Conservation (phyloP, 92 coral and sea anemone species). For the Bergia puertoricense region DNA sequence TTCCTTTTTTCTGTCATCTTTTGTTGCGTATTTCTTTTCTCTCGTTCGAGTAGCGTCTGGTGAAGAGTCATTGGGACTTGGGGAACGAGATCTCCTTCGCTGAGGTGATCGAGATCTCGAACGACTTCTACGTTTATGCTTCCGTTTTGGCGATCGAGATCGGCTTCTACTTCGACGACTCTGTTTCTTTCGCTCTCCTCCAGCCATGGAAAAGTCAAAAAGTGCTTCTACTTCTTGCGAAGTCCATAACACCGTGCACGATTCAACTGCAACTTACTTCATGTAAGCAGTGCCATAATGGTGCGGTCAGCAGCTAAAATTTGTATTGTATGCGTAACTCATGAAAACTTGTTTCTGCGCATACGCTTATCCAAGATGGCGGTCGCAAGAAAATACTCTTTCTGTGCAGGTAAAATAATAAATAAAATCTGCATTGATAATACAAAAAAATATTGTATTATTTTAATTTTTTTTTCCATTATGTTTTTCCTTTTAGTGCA, state of each 20-base stretch:
- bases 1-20: constrained; percentile 55
- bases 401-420: constrained; percentile 21
- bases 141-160: constrained; percentile 78
- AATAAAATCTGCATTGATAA: not conserved
- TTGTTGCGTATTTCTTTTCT: constrained; percentile 41
- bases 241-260: constrained; percentile 14
- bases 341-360: constrained; percentile 50
- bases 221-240: not conserved
- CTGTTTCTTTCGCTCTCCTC: constrained; percentile 80
- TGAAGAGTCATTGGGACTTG: constrained; percentile 44
- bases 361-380: constrained; percentile 61
- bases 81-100: constrained; percentile 54
- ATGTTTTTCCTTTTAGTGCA: not conserved
- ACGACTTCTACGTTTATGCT: constrained; percentile 61
- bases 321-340: constrained; percentile 18
- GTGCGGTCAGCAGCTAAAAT: constrained; percentile 34
- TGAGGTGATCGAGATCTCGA: constrained; percentile 68
- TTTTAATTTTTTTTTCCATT: not conserved
- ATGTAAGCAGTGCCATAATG: too few relatives aligned
- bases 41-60: constrained; percentile 41
- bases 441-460: not conserved
- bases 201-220: constrained; percentile 56
- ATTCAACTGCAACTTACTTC: not conserved
- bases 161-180: constrained; percentile 79
- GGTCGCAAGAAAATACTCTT: constrained; percentile 32